Evolutionary conservation across 2,797 vertebrate genomes (phyloP).

Genomic region (Molossus molossus): DNA sequence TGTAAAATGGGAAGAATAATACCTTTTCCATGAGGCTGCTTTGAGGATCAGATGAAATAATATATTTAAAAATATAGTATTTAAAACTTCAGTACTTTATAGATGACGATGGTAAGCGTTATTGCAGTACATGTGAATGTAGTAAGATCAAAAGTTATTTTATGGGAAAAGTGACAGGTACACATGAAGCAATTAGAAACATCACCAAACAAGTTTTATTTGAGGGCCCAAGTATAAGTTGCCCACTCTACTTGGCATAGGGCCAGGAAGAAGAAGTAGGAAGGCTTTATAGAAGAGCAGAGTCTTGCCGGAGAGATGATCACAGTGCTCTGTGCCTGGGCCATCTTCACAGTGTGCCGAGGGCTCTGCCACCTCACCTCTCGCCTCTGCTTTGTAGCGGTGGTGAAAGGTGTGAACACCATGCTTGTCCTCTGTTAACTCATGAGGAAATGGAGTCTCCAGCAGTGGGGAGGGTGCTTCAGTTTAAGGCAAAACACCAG

Average conservation of each 20-base stretch:
- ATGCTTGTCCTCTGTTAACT: not conserved
- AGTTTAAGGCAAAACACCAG: not conserved
- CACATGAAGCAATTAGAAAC: slow-evolving; percentile 9
- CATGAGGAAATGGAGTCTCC: not conserved
- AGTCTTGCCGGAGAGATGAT: not conserved
- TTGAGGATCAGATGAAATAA: slow-evolving; percentile 50
- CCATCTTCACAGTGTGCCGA: not conserved
- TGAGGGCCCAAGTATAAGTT: not conserved
- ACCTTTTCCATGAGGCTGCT: not conserved
- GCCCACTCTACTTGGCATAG: not conserved
- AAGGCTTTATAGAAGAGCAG: slow-evolving; percentile 31
- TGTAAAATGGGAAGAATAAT: slow-evolving; percentile 36
- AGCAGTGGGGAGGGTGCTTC: not conserved
- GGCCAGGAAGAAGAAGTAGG: not conserved
- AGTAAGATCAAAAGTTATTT: slow-evolving; percentile 10
- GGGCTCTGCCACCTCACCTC: not conserved
- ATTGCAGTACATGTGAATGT: not conserved
- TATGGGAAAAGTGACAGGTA: not conserved
- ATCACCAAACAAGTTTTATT: not conserved
- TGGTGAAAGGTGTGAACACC: not conserved
- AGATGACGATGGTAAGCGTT: not conserved
- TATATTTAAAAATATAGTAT: slow-evolving; percentile 18
- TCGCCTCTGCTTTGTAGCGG: not conserved
- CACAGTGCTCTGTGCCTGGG: not conserved
- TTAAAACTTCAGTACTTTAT: slow-evolving; percentile 32